These are phyloP conservation scores for Aphidius colemani DNA, from an alignment of 2,888 invertebrate genomes.

Conservation along the genomic window DNA sequence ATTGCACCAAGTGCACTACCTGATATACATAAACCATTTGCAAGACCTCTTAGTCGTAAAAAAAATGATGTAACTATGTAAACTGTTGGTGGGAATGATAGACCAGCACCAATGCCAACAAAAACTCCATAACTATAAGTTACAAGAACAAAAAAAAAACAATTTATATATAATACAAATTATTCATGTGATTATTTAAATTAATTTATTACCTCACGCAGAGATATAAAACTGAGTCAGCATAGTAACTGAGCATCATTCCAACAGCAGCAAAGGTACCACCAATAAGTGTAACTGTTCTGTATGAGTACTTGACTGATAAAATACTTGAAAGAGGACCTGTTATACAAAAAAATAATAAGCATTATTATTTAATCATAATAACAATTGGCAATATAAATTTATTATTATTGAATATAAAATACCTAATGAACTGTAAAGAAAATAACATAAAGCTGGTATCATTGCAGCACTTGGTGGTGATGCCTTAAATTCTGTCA, in stretches of 20 bases:
- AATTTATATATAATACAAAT: neutral
- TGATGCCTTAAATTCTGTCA: slow-evolving; percentile 76
- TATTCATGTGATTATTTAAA: neutral
- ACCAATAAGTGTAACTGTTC: slow-evolving; percentile 81
- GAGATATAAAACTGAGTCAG: slow-evolving; percentile 76
- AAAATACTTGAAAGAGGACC: slow-evolving; percentile 85
- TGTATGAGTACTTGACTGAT: slow-evolving; percentile 81
- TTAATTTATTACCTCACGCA: slow-evolving; percentile 71
- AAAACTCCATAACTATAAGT: slow-evolving; percentile 75
- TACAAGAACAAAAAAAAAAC: slow-evolving; percentile 10
- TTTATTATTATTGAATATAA: neutral
- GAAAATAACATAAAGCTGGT: slow-evolving; percentile 85
- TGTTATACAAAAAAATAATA: slow-evolving; percentile 55
- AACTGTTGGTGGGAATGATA: slow-evolving; percentile 87
- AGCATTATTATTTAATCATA: neutral
- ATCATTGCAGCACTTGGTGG: slow-evolving; percentile 80
- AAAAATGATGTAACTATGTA: slow-evolving; percentile 90
- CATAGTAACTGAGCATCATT: slow-evolving; percentile 82
- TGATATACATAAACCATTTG: slow-evolving; percentile 87
- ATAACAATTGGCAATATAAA: slow-evolving; percentile 5
- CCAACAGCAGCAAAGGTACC: slow-evolving; percentile 82
- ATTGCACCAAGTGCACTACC: slow-evolving; percentile 87
- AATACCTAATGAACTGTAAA: slow-evolving; percentile 85
- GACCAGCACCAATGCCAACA: slow-evolving; percentile 82
- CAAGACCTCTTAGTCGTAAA: slow-evolving; percentile 76